A percentile compares a stretch with the other conserved stretches of the same genome.
These are phyloP conservation scores for Triops cancriformis DNA, from an alignment of 1,140 invertebrate species.

Conservation along the genomic window DNA sequence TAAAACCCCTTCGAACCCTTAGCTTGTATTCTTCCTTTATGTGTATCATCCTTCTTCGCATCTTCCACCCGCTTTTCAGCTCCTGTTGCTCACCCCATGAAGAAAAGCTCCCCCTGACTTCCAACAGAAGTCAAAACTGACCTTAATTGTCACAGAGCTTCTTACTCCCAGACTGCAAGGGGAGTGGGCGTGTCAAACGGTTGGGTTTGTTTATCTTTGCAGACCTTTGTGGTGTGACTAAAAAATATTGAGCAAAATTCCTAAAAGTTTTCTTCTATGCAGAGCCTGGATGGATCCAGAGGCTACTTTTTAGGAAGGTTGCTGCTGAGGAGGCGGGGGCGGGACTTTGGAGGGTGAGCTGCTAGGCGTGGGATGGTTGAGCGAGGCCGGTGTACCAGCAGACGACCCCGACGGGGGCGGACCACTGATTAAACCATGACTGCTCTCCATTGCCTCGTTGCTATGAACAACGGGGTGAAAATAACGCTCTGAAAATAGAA, in stretches of 20 bases:
- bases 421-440: neutral
- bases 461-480: constrained; percentile 26
- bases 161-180: no score
- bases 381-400: neutral
- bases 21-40: neutral
- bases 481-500: neutral
- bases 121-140: no score
- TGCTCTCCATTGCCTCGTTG: constrained; percentile 31
- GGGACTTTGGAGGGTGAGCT: neutral
- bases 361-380: neutral
- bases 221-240: neutral
- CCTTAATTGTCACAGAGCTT: no score
- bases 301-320: constrained; percentile 5
- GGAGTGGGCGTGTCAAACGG: no score
- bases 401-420: neutral
- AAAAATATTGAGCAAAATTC: constrained; percentile 6
- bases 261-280: neutral
- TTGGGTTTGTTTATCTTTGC: neutral
- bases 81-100: neutral
- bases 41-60: neutral
- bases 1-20: neutral
- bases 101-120: neutral
- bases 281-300: neutral
- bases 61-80: no score
- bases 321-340: neutral